Evolutionary conservation across 2,113 vertebrate species (phyloP).

Genomic region (Percopsis transmontana): DNA sequence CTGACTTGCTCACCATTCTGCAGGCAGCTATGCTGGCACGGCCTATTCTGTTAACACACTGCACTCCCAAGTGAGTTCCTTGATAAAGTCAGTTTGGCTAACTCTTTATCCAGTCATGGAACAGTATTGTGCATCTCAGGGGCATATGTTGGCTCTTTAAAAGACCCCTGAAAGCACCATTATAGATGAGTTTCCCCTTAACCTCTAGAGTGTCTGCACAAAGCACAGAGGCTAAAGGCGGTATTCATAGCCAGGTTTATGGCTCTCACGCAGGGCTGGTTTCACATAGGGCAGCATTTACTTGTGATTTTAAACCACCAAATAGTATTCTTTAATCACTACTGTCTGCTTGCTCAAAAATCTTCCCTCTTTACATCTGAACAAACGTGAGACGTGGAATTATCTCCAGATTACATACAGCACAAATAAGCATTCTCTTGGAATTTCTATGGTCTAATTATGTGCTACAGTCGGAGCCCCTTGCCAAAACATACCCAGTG

Average conservation of each 20-base stretch:
- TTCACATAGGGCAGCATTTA: neutral
- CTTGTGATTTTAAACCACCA: neutral
- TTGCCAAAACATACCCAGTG: constrained; percentile 55
- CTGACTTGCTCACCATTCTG: too few relatives aligned
- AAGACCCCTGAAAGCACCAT: neutral
- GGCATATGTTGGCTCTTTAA: neutral
- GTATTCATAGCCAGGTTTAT: neutral
- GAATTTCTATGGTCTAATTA: constrained; percentile 56
- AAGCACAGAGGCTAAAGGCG: neutral
- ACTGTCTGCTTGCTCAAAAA: neutral
- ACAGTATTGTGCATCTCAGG: neutral
- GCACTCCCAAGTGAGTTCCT: too few relatives aligned
- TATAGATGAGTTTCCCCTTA: neutral
- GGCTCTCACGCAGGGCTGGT: neutral
- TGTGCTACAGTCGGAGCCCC: constrained; percentile 42
- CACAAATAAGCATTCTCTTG: constrained; percentile 34
- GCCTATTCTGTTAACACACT: too few relatives aligned
- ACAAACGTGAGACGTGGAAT: neutral
- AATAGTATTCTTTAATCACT: neutral
- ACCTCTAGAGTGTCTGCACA: neutral
- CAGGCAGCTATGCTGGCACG: too few relatives aligned
- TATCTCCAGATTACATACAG: constrained; percentile 32
- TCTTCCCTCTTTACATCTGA: neutral
- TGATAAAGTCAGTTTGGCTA: neutral
- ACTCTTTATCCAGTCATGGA: constrained; percentile 27